Conservation (phyloP, 2,113 vertebrate genomes). For the Notothenia coriiceps region DNA sequence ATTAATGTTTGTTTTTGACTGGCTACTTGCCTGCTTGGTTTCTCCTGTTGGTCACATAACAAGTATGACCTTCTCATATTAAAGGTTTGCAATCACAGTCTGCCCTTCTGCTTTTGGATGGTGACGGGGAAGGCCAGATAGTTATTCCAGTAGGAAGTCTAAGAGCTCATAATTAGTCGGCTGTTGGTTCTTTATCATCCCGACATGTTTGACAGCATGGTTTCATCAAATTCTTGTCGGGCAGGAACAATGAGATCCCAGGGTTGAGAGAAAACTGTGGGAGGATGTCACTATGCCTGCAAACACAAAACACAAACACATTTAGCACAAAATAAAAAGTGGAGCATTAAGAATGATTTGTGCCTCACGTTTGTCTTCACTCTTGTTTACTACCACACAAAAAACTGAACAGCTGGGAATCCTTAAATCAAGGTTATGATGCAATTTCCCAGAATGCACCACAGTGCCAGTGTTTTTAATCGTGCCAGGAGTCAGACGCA, state of each 20-base stretch:
- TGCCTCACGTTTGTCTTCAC: slow-evolving; percentile 8
- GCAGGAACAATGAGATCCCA: slow-evolving; percentile 61
- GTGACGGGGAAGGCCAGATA: no score
- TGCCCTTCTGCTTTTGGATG: background rate
- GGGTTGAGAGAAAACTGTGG: slow-evolving; percentile 7
- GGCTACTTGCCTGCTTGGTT: background rate
- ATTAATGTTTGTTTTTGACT: no score
- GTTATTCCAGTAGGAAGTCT: slow-evolving; percentile 30
- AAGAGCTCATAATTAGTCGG: slow-evolving; percentile 50
- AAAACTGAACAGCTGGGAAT: slow-evolving; percentile 51
- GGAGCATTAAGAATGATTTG: background rate
- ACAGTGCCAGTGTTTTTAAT: slow-evolving; percentile 45
- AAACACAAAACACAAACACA: background rate
- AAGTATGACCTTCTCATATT: background rate
- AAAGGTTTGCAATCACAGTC: background rate
- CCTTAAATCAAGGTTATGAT: slow-evolving; percentile 60
- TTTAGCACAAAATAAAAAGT: no score
- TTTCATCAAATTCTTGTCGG: slow-evolving; percentile 47
- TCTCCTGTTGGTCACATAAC: background rate
- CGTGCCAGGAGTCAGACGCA: slow-evolving; percentile 35
- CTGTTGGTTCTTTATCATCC: slow-evolving; percentile 41
- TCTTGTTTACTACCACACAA: slow-evolving; percentile 34
- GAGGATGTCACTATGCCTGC: background rate
- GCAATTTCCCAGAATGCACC: slow-evolving; percentile 58
- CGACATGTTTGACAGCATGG: slow-evolving; percentile 8